Evolutionary conservation across 2,888 invertebrate genomes (phyloP).

Genomic region (Plusia festucae): DNA sequence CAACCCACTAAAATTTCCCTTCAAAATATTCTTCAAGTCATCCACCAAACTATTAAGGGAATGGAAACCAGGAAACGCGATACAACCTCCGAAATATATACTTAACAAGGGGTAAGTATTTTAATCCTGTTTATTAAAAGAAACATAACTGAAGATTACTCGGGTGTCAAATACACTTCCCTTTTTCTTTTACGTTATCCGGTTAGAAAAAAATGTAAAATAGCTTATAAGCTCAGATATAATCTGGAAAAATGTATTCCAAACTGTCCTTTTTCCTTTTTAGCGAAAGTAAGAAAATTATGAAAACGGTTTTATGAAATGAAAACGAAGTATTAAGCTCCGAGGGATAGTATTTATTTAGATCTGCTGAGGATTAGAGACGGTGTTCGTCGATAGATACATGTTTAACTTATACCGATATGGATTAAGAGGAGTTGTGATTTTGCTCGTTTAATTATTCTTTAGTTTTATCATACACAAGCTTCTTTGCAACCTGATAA

Average conservation of each 20-base stretch:
- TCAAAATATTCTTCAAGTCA: neutral
- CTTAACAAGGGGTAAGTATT: conserved; percentile 13
- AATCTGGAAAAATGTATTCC: conserved; percentile 62
- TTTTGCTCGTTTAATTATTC: no score
- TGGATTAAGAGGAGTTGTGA: neutral
- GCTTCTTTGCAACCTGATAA: no score
- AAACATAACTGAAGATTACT: conserved; percentile 35
- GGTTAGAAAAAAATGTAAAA: conserved; percentile 64
- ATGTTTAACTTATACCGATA: neutral
- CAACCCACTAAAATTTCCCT: neutral
- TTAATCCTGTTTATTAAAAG: conserved; percentile 31
- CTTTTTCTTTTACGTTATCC: conserved; percentile 39
- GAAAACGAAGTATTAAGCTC: conserved; percentile 16
- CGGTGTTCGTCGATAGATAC: neutral
- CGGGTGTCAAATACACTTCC: conserved; percentile 14
- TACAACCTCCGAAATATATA: neutral
- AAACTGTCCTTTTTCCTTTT: conserved; percentile 46
- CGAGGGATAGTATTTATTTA: neutral
- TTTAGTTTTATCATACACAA: no score
- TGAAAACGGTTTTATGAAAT: conserved; percentile 28
- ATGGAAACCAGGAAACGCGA: neutral
- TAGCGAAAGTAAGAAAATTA: conserved; percentile 43
- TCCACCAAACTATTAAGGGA: neutral
- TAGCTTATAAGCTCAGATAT: conserved; percentile 59
- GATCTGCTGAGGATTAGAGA: neutral